phyloP scores from a whole-genome alignment of 2,797 vertebrate species.

The Liasis olivaceus region DNA sequence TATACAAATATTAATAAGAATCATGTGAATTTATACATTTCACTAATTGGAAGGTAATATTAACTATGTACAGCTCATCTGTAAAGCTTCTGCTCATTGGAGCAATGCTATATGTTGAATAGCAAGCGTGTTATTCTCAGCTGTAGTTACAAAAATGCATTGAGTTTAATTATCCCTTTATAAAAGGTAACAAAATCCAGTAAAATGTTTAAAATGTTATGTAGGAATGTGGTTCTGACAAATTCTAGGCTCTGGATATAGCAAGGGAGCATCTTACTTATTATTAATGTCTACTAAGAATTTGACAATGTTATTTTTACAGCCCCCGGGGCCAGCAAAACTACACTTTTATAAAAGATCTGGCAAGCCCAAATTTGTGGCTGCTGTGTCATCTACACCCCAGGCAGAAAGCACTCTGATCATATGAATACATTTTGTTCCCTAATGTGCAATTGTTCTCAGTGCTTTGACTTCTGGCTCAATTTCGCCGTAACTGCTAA shows the following conservation, averaged over 20 bases:
- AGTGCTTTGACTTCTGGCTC: not conserved
- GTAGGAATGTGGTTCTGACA: slow-evolving; percentile 10
- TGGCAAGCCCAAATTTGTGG: not conserved
- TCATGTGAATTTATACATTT: not conserved
- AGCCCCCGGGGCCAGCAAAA: not conserved
- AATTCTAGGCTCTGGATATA: not conserved
- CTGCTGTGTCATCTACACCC: not conserved
- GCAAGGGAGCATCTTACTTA: not conserved
- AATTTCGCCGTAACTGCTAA: slow-evolving; percentile 28
- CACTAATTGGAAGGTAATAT: not conserved
- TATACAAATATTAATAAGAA: not conserved
- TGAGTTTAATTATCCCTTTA: slow-evolving; percentile 1
- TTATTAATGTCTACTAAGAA: not conserved
- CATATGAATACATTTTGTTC: slow-evolving; percentile 10
- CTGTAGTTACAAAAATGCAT: slow-evolving; percentile 21
- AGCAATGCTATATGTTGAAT: not conserved
- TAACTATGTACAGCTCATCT: not conserved
- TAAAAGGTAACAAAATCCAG: not conserved
- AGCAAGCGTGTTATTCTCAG: not conserved
- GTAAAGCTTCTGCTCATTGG: not conserved
- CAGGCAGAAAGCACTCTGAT: not conserved
- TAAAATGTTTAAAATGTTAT: slow-evolving; percentile 8
- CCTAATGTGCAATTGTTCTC: not conserved
- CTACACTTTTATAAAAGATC: not conserved
- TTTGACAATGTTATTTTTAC: not conserved